A percentile compares a stretch with the other conserved stretches of the same genome.
Evolutionary conservation across 23 tunicate species (phyloP).

Genomic region (Halocynthia roretzi): DNA sequence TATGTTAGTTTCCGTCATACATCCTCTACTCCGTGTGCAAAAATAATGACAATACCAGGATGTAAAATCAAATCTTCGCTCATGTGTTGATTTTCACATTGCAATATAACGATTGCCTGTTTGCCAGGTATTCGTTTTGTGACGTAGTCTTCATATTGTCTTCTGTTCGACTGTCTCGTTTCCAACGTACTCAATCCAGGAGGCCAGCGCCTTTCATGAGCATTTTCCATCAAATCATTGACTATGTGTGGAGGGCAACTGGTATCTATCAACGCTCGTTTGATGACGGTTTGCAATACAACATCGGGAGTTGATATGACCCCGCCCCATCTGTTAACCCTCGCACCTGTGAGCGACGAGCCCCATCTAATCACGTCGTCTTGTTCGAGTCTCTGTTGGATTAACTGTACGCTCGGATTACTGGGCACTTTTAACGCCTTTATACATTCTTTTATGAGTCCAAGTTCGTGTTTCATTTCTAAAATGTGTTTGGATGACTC

Average conservation of each 20-base stretch:
- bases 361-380: conserved; percentile 30
- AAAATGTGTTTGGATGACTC: conserved; percentile 2
- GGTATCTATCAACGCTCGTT: conserved; percentile 29
- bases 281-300: conserved; percentile 37
- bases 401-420: conserved; percentile 10
- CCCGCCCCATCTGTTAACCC: conserved; percentile 49
- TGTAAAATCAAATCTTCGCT: conserved; percentile 38
- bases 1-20: too few species aligned
- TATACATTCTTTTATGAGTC: conserved; percentile 11
- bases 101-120: conserved; percentile 40
- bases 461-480: conserved; percentile 9
- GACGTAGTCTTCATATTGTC: conserved; percentile 37
- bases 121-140: conserved; percentile 38
- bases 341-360: conserved; percentile 17
- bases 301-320: conserved; percentile 45
- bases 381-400: conserved; percentile 17
- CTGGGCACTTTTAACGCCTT: conserved; percentile 1
- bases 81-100: conserved; percentile 42
- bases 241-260: conserved; percentile 35
- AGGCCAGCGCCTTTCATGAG: conserved; percentile 51
- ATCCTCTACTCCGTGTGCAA: conserved; percentile 49
- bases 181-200: conserved; percentile 31
- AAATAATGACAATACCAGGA: conserved; percentile 45
- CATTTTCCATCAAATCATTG: conserved; percentile 44
- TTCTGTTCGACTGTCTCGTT: conserved; percentile 33